Base-by-base conservation (phyloP, 1,140 invertebrate genomes). In the Megalonaias nervosa region DNA sequence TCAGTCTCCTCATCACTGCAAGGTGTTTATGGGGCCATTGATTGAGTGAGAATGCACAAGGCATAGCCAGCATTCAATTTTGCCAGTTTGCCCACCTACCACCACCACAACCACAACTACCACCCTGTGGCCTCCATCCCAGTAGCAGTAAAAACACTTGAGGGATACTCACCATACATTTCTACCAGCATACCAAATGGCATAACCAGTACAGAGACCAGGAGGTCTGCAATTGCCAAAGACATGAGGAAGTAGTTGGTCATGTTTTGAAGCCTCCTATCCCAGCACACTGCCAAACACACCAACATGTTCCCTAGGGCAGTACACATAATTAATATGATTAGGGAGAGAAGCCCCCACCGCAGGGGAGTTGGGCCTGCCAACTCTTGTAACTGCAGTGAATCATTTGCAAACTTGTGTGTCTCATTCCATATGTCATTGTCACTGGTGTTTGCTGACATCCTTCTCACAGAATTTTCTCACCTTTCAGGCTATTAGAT, bases 171-270 rank as follows among this genome's bases (percentile, higher is more conserved):
- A 89, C 87, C 87, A 80, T 84, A 89, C 1, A 89, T 84, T 77
- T 87, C 87, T 14, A 98, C 98, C 64, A 96, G 95, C 31, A 99
- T 96, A 90, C 98, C 98, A 82, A 99, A 94, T 15, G 98, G 98
- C 93, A 99, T 95, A 56, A 99, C 98, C 19, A 99, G 92, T 69
- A 99, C 93, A 1, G 98, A 98, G 1, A 99, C 97, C 1, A 97
- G 95, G 56, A 99, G 92, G 90, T 99, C 98, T 0, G 98, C 97
- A 38, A 98, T 96, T 2, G 98, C 98, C 69, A 99, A 91, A 6
- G 97, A 99, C 15, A 99, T 97, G 83, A 99, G 96, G 90, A 99
- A 99, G 91, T 99, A 99, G 92, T 99, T 99, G 86, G 99, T 98
- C 21, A 99, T 97, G 81, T 98, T 98, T 80, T 98, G 93, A 55